Percentiles rank a stretch among this genome's conserved stretches.
These are phyloP conservation scores for Caenorhabditis auriculariae DNA, from an alignment of 2,888 invertebrate genomes.

Conservation along the genomic window DNA sequence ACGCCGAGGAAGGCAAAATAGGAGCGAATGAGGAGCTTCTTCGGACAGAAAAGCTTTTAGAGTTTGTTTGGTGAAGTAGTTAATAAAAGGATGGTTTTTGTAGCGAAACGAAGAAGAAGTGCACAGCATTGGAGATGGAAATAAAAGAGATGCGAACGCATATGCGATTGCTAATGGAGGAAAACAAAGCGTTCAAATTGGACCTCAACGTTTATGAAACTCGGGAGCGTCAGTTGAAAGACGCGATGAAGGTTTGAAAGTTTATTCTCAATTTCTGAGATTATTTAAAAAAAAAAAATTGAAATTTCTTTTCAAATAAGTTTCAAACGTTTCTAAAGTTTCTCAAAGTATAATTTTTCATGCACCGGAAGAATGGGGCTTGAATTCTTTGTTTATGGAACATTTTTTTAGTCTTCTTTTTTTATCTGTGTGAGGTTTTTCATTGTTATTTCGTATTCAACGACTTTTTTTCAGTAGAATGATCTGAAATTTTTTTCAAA, in stretches of 20 bases:
- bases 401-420: no score
- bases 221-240: slow-evolving; percentile 35
- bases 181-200: slow-evolving; percentile 34
- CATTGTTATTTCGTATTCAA: no score
- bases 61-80: slow-evolving; percentile 2
- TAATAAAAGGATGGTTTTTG: background rate
- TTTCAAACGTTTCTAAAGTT: no score
- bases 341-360: no score
- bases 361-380: no score
- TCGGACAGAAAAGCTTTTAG: slow-evolving; percentile 12
- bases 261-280: background rate
- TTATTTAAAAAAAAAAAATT: no score
- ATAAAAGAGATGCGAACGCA: slow-evolving; percentile 41
- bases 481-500: no score
- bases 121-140: slow-evolving; percentile 24
- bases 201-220: slow-evolving; percentile 35
- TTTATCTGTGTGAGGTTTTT: no score
- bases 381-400: no score
- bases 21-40: slow-evolving; percentile 9
- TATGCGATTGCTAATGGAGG: slow-evolving; percentile 29
- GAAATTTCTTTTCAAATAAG: no score
- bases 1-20: slow-evolving; percentile 17
- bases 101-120: slow-evolving; percentile 26
- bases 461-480: no score
- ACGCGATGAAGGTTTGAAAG: slow-evolving; percentile 32